A percentile compares a stretch with the other conserved stretches of the same genome.
Conservation (phyloP, 2,888 invertebrate genomes). For the Nymphalis polychloros region DNA sequence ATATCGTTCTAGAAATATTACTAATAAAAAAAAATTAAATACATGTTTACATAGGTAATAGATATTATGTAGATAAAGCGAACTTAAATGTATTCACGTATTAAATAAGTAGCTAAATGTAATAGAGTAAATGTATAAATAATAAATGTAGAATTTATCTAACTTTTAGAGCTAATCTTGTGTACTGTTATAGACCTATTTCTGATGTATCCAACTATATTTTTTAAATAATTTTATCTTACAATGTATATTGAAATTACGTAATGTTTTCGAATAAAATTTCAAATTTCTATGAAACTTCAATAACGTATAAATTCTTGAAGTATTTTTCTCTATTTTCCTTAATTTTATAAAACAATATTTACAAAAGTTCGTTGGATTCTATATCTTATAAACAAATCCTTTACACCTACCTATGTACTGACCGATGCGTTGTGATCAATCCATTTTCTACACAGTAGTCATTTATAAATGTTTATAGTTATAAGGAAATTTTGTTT, state of each 20-base stretch:
- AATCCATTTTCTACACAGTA: slow-evolving; percentile 42
- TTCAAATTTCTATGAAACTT: slow-evolving; percentile 61
- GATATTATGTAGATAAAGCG: slow-evolving; percentile 68
- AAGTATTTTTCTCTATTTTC: slow-evolving; percentile 25
- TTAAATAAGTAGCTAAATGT: slow-evolving; percentile 69
- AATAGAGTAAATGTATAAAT: slow-evolving; percentile 55
- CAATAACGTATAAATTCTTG: slow-evolving; percentile 35
- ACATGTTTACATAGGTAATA: slow-evolving; percentile 43
- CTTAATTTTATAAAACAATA: slow-evolving; percentile 20
- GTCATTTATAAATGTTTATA: slow-evolving; percentile 43
- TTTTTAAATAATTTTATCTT: slow-evolving; percentile 58
- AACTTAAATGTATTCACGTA: slow-evolving; percentile 68
- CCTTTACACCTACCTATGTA: slow-evolving; percentile 41
- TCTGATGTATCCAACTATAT: slow-evolving; percentile 50
- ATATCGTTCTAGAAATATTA: slow-evolving; percentile 15
- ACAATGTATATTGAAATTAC: slow-evolving; percentile 56
- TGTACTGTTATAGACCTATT: slow-evolving; percentile 54
- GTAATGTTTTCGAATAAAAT: slow-evolving; percentile 58
- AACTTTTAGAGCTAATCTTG: slow-evolving; percentile 59
- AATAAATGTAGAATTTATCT: slow-evolving; percentile 62
- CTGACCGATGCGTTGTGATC: slow-evolving; percentile 38
- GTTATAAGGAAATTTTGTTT: slow-evolving; percentile 43
- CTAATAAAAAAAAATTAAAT: slow-evolving; percentile 31
- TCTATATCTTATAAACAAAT: slow-evolving; percentile 5
- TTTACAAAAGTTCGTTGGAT: slow-evolving; percentile 8